Evolutionary conservation across 1,140 invertebrate species (phyloP), one percentile per base, ranked within the genome.

Genomic region (Lanistes nyassanus): DNA sequence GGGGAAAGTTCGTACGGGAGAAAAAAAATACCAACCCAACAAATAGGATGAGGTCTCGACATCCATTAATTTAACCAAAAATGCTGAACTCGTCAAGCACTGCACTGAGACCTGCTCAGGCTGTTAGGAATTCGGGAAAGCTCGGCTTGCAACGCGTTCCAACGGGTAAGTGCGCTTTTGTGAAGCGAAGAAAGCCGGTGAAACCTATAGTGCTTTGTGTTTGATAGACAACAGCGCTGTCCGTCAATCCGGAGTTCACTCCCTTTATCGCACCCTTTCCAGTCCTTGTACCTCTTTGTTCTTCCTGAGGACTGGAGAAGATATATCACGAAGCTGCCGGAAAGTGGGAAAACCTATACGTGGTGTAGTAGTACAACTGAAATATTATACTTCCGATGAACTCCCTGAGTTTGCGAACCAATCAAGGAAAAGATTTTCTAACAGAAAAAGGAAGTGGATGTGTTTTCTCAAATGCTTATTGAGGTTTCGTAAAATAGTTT

Each of bases 251-350:
- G 11, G n/a, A 23, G 56, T 60, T 60, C 56, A n/a, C 56, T 60
- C 56, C 9, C 56, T 60, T 60, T 60, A 60, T 60, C 56, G n/a
- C 56, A 60, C 56, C n/a, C 56, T 60, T 60, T 60, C 42, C 9
- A 13, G 42, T 47, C 42, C n/a, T 11, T 7, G 56, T 23, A 31
- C 1, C 13, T 60, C 23, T 60, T 23, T 23, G 23, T 13, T 1
- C 7, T 60, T 31, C 23, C 29, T n/a, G 23, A 16, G 56, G n/a
- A 60, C 23, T 26, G 9, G 0, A 31, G 29, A n/a, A 60, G 13
- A 60, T 60, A 23, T 7, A 60, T 23, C 56, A 1, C 6, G 42
- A 47, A 3, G 42, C 19, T 16, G 42, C 13, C 2, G 42, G 19
- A 47, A 47, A 9, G 19, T 6, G 42, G 9, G 42, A 47, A 3